Evolutionary conservation across 2,113 vertebrate species (phyloP).

Genomic region (Helogale parvula): DNA sequence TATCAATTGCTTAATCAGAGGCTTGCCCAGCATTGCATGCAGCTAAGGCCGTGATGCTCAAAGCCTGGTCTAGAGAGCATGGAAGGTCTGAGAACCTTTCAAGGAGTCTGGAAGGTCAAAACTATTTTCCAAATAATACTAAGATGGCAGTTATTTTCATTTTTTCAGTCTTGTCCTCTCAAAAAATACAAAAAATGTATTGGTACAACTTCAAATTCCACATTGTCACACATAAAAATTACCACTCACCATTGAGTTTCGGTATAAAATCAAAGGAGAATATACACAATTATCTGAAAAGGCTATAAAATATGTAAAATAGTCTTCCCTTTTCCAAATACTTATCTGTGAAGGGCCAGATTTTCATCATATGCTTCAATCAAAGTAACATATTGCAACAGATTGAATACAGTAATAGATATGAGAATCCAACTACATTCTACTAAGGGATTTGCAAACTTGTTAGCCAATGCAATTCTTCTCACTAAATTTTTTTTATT

Average conservation of each 20-base stretch:
- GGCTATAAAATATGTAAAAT: background rate
- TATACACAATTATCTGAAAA: background rate
- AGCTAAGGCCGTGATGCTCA: background rate
- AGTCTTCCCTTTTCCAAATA: conserved; percentile 11
- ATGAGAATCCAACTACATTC: background rate
- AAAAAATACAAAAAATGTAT: background rate
- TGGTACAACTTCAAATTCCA: background rate
- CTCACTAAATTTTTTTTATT: conserved; percentile 2
- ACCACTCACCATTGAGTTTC: background rate
- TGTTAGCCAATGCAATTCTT: background rate
- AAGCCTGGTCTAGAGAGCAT: background rate
- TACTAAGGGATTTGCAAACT: background rate
- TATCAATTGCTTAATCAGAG: background rate
- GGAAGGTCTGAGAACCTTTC: background rate
- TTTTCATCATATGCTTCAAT: background rate
- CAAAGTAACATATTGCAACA: conserved; percentile 15
- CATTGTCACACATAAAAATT: background rate
- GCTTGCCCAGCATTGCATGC: no score
- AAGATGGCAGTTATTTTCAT: background rate
- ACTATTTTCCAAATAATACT: conserved; percentile 38
- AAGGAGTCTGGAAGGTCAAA: background rate
- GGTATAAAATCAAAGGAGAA: background rate
- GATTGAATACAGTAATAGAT: background rate
- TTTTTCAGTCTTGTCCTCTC: background rate
- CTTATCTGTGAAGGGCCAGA: background rate